Conservation (phyloP, 2,888 invertebrate genomes). For the Mermis nigrescens region DNA sequence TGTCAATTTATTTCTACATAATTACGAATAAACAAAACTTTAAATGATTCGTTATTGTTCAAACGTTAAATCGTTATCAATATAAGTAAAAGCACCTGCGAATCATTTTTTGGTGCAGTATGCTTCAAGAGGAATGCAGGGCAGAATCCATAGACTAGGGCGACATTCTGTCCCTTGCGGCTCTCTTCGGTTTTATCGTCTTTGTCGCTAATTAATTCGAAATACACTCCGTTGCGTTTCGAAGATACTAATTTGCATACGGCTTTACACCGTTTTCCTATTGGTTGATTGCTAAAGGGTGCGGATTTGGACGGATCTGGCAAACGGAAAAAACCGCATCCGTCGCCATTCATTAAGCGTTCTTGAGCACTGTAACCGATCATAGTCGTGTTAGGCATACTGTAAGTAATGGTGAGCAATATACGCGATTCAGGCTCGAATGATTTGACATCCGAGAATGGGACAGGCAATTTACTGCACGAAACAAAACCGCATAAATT, state of each 20-base stretch:
- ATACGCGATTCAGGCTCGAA: not conserved
- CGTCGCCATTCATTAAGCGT: not conserved
- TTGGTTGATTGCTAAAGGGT: not conserved
- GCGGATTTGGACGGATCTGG: no score
- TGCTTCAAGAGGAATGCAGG: no score
- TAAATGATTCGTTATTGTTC: no score
- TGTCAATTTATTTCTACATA: no score
- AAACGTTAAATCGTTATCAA: no score
- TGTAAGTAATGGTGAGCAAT: not conserved
- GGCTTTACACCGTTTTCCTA: not conserved
- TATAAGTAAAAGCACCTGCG: no score
- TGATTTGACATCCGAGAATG: not conserved
- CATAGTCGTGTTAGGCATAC: not conserved
- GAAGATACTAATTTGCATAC: not conserved
- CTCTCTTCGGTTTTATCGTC: not conserved
- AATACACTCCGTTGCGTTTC: conserved; percentile 1
- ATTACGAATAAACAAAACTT: no score
- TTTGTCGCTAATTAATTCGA: not conserved
- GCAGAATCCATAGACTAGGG: not conserved
- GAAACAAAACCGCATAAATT: not conserved
- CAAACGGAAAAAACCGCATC: no score
- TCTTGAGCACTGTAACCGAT: not conserved
- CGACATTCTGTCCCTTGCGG: not conserved
- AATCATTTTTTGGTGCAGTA: no score
- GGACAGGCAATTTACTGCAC: not conserved